Percentiles rank a stretch among this genome's conserved stretches.
Conservation (phyloP, 2,888 invertebrate species). For the Drosophila paracracens region DNA sequence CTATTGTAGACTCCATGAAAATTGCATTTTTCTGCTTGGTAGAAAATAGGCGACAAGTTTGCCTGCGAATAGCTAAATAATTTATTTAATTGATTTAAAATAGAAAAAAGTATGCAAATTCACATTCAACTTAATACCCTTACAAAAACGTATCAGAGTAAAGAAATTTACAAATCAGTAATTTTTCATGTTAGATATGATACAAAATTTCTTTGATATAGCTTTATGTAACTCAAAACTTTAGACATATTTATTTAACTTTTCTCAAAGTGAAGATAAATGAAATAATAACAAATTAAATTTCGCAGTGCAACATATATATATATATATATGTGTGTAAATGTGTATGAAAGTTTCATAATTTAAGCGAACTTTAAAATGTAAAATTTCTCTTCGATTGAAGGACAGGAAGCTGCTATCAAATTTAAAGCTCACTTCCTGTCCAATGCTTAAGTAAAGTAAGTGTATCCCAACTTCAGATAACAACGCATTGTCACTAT, state of each 20-base stretch:
- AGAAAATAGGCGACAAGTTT: neutral
- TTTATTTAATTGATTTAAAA: neutral
- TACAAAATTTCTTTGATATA: neutral
- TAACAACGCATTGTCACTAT: slow-evolving; percentile 11
- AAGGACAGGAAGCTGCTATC: neutral
- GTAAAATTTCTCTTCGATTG: neutral
- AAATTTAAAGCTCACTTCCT: slow-evolving; percentile 7
- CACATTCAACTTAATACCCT: neutral
- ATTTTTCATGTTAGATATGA: neutral
- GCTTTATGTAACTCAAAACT: too few species aligned
- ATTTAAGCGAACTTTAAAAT: neutral
- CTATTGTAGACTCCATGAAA: neutral
- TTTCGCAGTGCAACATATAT: neutral
- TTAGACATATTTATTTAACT: neutral
- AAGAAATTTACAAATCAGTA: neutral
- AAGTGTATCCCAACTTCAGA: slow-evolving; percentile 26
- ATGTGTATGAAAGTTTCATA: neutral
- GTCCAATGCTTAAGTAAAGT: slow-evolving; percentile 9
- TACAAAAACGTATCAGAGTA: neutral
- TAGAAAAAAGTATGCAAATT: too few species aligned
- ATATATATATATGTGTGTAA: too few species aligned
- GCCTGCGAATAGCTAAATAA: neutral
- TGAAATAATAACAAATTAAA: neutral
- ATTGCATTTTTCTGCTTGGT: neutral
- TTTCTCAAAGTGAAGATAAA: neutral